Evolutionary conservation across 2,888 invertebrate species (phyloP), one percentile per base, ranked within the genome.

Genomic region (Drosophila seclusa): DNA sequence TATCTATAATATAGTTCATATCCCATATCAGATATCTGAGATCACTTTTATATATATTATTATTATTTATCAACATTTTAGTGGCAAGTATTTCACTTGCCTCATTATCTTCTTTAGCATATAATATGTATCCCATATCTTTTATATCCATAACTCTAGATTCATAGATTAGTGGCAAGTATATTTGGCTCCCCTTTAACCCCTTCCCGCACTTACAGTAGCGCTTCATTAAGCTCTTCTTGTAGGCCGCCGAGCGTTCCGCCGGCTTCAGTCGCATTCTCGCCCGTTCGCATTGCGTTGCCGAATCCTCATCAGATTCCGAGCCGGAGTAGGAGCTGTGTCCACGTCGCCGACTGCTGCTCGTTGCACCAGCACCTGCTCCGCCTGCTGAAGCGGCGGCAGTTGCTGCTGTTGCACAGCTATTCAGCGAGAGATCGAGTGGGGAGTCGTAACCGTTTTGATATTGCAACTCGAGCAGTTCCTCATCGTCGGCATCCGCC

Each of bases 221-320:
- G 95, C 98, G 95, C 94, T 97, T 97, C 95, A 98, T 98, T 91
- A 98, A 95, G 91, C 96, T 97, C 94, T 98, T 98, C 95, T 98
- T 98, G 95, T 97, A 98, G 57, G 97, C 96, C 29, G 92, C 91
- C 21, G 87, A 90, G 29, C 92, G 84, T 64, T 91, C 92, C 52
- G 92, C 92, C 24, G 91, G 90, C 78, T 92, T 92, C 10, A 92
- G 67, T 7, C 86, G 83, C 86, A 86, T 85, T 66, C 89, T 80
- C 42, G 86, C 68, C 36, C 86, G 57, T 34, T 87, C 88, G 53
- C 88, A 78, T 31, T 89, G 86, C 82, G 88, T 80, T 0, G 91
- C 90, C 27, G 80, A 24, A 11, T 78, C 78, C 68, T 97, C 96
- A 93, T 97, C 97, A 83, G 97, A 97, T 71, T 97, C 87, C 55